phyloP scores from a whole-genome alignment of 2,888 invertebrate species.

The Nomada flava region DNA sequence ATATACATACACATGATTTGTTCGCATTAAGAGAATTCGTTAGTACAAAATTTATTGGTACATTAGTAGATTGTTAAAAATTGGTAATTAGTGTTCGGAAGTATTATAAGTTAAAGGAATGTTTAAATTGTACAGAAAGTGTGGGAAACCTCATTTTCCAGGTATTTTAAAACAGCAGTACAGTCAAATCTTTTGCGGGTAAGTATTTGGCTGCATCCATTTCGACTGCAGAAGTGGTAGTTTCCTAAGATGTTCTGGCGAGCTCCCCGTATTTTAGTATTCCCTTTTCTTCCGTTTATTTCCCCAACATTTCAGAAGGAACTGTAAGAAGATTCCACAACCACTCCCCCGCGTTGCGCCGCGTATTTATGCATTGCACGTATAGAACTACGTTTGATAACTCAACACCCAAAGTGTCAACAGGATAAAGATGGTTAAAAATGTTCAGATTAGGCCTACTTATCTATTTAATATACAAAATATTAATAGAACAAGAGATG shows the following conservation, averaged over 20 bases:
- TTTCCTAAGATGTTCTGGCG: not conserved
- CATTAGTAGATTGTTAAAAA: too few species aligned
- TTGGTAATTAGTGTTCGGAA: not conserved
- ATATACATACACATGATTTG: too few species aligned
- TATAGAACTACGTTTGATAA: not conserved
- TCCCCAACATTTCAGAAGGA: not conserved
- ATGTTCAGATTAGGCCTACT: too few species aligned
- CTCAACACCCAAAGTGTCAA: too few species aligned
- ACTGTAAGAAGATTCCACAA: not conserved
- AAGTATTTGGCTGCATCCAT: conserved; percentile 17
- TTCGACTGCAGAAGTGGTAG: conserved; percentile 2
- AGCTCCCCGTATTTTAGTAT: conserved; percentile 4
- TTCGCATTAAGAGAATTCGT: too few species aligned
- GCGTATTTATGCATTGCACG: not conserved
- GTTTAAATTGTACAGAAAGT: not conserved
- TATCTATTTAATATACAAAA: not conserved
- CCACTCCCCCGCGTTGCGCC: not conserved
- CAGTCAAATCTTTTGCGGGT: not conserved
- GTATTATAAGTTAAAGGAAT: not conserved
- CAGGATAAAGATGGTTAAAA: too few species aligned
- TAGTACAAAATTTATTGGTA: too few species aligned
- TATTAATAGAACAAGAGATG: too few species aligned
- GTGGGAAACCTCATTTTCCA: not conserved
- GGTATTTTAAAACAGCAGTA: not conserved
- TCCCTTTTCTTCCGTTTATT: not conserved